phyloP scores from a whole-genome alignment of 1,140 invertebrate genomes.

The Neotoxoptera formosana region DNA sequence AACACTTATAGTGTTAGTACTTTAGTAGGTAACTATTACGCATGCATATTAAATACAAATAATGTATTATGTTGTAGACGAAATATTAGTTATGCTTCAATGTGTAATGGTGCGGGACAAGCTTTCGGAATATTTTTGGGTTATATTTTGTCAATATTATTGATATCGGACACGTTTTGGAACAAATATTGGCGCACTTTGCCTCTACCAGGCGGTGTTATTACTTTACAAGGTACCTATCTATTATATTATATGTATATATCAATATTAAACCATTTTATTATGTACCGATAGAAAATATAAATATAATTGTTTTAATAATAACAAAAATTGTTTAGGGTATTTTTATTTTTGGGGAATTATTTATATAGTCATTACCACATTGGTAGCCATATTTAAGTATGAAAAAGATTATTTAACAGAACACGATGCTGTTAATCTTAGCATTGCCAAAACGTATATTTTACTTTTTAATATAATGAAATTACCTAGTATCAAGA shows the following conservation, averaged over 20 bases:
- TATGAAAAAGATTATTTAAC: conserved; percentile 62
- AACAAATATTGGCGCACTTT: conserved; percentile 86
- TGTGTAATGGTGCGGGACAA: conserved; percentile 98
- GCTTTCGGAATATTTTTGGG: conserved; percentile 97
- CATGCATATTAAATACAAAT: neutral
- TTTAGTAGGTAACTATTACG: too few relatives aligned
- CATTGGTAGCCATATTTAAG: conserved; percentile 80
- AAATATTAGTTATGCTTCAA: conserved; percentile 98
- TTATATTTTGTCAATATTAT: conserved; percentile 94
- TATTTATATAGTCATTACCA: conserved; percentile 90
- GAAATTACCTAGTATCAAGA: conserved; percentile 80
- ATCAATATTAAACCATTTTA: neutral
- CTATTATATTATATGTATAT: neutral
- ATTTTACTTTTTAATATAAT: conserved; percentile 83
- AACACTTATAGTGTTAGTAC: too few relatives aligned
- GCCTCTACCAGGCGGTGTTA: conserved; percentile 74
- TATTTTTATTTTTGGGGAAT: conserved; percentile 97
- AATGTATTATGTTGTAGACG: conserved; percentile 66
- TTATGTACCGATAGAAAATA: neutral
- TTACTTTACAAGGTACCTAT: conserved; percentile 80
- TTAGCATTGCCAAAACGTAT: conserved; percentile 84
- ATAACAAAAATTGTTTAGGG: conserved; percentile 65
- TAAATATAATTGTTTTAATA: neutral
- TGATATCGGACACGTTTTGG: conserved; percentile 97
- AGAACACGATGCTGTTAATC: conserved; percentile 64